Percentiles rank a stretch among this genome's conserved stretches.
These are phyloP conservation scores for Globodera rostochiensis DNA, from an alignment of 1,140 invertebrate species.

Conservation along the genomic window DNA sequence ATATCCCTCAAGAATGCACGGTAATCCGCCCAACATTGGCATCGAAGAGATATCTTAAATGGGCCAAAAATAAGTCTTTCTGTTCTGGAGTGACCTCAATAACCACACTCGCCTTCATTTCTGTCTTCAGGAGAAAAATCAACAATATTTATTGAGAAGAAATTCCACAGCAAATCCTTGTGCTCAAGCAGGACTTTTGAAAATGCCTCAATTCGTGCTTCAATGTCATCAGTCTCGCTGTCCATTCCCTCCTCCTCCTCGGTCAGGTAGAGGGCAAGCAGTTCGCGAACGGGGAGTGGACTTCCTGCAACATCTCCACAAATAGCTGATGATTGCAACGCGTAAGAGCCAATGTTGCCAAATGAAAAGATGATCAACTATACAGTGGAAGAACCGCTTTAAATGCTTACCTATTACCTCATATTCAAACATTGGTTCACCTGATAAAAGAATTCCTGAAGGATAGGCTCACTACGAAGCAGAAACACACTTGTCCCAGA, in stretches of 20 bases:
- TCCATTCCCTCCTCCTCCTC: background rate
- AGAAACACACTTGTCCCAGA: constrained; percentile 25
- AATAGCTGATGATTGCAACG: constrained; percentile 1
- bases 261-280: constrained; percentile 21
- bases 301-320: constrained; percentile 9
- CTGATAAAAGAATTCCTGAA: constrained; percentile 40
- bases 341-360: constrained; percentile 39
- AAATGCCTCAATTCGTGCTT: constrained; percentile 9
- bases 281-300: constrained; percentile 22
- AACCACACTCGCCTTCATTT: background rate
- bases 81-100: background rate
- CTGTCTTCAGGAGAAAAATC: background rate
- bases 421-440: background rate
- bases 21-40: constrained; percentile 18
- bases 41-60: background rate
- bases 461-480: constrained; percentile 21
- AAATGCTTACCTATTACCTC: constrained; percentile 1
- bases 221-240: background rate
- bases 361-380: constrained; percentile 43
- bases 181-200: constrained; percentile 14
- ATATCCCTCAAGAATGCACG: constrained; percentile 36
- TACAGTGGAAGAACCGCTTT: constrained; percentile 16
- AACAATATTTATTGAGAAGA: constrained; percentile 40
- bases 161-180: constrained; percentile 38
- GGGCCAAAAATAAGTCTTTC: background rate